Evolutionary conservation across 2,888 invertebrate genomes (phyloP).

Genomic region (Axea sp.): DNA sequence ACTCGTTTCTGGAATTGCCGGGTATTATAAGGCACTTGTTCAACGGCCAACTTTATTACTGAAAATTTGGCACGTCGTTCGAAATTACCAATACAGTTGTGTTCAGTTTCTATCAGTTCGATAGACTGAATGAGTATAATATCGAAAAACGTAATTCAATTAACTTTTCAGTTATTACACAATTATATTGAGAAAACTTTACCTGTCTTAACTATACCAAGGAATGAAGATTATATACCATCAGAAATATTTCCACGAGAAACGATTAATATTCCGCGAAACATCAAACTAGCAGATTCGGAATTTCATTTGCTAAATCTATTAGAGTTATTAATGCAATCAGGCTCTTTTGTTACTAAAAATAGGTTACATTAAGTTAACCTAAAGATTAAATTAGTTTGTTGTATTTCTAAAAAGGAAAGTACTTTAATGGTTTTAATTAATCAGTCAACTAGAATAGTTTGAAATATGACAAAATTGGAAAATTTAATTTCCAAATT

Average conservation of each 20-base stretch:
- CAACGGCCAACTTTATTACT: not conserved
- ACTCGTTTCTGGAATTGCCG: too few relatives aligned
- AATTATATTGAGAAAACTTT: not conserved
- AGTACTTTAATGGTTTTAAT: too few relatives aligned
- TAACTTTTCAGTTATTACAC: not conserved
- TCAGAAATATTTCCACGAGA: constrained; percentile 15
- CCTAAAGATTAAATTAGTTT: too few relatives aligned
- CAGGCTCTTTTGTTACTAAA: too few relatives aligned
- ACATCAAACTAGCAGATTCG: constrained; percentile 51
- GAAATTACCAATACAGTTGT: not conserved
- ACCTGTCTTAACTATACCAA: constrained; percentile 3
- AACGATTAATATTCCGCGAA: constrained; percentile 33
- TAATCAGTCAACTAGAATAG: too few relatives aligned
- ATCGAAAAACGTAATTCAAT: not conserved
- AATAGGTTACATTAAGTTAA: too few relatives aligned
- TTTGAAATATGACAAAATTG: too few relatives aligned
- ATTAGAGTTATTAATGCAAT: too few relatives aligned
- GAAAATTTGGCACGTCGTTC: not conserved
- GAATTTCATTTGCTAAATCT: constrained; percentile 49
- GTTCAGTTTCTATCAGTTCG: not conserved
- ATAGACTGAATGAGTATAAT: not conserved
- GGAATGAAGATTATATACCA: not conserved
- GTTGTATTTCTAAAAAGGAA: too few relatives aligned
- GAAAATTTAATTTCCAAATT: too few relatives aligned
- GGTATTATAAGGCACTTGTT: not conserved